These are phyloP conservation scores for Lymantria dispar DNA, from an alignment of 2,888 invertebrate species.

Conservation along the genomic window DNA sequence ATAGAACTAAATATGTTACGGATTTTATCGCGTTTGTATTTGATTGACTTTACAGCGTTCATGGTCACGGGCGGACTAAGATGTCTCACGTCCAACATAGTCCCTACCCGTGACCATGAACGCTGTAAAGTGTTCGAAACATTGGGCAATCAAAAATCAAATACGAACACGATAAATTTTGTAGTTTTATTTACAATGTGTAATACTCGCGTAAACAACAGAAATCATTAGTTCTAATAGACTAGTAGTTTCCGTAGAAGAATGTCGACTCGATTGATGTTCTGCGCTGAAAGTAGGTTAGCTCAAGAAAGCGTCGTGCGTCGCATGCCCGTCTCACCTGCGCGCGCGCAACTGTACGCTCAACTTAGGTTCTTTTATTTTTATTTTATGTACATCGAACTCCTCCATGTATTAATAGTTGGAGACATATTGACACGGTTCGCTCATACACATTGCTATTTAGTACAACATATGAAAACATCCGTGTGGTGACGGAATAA, in stretches of 20 bases:
- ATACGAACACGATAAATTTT: no score
- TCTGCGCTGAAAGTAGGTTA: conserved; percentile 65
- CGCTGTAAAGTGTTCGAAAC: no score
- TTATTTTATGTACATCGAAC: background rate
- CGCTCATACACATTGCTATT: background rate
- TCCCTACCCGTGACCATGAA: no score
- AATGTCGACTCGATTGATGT: conserved; percentile 37
- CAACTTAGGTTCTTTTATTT: conserved; percentile 2
- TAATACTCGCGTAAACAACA: no score
- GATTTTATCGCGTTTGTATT: no score
- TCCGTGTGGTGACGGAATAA: no score
- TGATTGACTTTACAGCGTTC: no score
- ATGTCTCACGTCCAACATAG: no score
- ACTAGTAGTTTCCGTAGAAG: conserved; percentile 5
- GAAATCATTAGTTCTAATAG: background rate
- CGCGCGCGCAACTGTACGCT: conserved; percentile 15
- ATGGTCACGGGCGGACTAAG: no score
- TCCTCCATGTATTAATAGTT: background rate
- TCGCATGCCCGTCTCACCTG: conserved; percentile 43
- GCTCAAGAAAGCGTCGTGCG: conserved; percentile 66
- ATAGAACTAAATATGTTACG: no score
- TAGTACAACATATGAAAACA: background rate
- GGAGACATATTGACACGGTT: background rate
- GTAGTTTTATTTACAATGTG: no score
- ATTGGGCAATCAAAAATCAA: no score